Conservation (phyloP, 2,797 vertebrate species). For the Liasis olivaceus region DNA sequence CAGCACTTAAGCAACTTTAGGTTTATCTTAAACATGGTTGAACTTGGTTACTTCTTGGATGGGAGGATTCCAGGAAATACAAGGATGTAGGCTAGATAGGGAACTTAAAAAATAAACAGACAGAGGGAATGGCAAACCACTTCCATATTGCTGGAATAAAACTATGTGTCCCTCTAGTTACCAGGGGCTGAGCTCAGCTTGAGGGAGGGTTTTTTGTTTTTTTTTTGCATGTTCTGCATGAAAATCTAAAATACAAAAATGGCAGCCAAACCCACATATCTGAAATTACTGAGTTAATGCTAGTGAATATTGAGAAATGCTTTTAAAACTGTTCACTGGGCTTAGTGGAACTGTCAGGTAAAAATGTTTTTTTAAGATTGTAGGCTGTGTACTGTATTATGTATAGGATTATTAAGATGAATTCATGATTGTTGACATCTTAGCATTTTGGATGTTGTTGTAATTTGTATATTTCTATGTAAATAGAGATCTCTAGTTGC, state of each 20-base stretch:
- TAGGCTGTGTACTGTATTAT: not conserved
- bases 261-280: not conserved
- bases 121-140: not conserved
- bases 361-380: not conserved
- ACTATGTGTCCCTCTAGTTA: not conserved
- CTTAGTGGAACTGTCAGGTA: not conserved
- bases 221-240: not conserved
- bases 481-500: not conserved
- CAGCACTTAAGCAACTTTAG: not conserved
- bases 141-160: not conserved
- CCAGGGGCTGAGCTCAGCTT: not conserved
- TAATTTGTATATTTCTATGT: conserved; percentile 7
- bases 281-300: not conserved
- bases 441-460: not conserved
- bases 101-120: not conserved
- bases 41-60: not conserved
- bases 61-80: not conserved
- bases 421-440: not conserved
- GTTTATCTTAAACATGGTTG: not conserved
- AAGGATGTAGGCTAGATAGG: not conserved
- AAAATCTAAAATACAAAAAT: not conserved
- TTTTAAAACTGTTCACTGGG: not conserved
- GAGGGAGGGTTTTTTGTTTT: not conserved
- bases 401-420: not conserved
- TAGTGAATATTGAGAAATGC: not conserved